Evolutionary conservation across 2,888 invertebrate genomes (phyloP), one percentile per base, ranked within the genome.

Genomic region (Ochropacha duplaris): DNA sequence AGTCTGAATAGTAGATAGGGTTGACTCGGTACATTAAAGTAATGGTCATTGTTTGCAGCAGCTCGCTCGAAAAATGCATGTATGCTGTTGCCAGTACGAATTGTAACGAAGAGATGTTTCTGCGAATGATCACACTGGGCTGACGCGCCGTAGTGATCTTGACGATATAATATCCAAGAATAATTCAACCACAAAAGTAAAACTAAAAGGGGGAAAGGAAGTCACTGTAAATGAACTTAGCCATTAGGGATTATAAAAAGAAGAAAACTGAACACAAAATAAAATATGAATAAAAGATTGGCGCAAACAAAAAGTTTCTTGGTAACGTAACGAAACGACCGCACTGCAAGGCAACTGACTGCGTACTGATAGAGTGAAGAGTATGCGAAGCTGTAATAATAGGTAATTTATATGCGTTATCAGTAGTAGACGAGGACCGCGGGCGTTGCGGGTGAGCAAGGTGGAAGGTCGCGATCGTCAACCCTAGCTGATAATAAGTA

Each of bases 1-100:
- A 95, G 84, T 95, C 95, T 56, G 95, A 95, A 83, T 95, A 95
- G 84, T 95, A 95, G 78, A 95, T 95, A 59, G 95, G 95, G 85
- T 95, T 94, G 69, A 94, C 91, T 71, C 95, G 93, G 82, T 90
- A 94, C 84, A 82, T 84, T 63, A 92, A 76, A 64, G 82, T 80
- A 82, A 92, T 91, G 74, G 86, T 91, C 93, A 93, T 93, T 86
- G 92, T 93, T 86, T 91, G 90, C 69, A 87, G 67, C 60, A 88
- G 67, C 57, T 84, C 81, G 84, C 74, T 84, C 76, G 78, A 81
- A 80, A 74, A 84, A 92, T 88, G 78, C 93, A 93, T 93, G 90
- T 92, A 93, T 87, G 72, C 79, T 78, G 65, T 64, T 76, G 62
- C 75, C 83, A 87, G 76, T 64, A 62, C 57, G 64, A 90, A 89